A percentile compares a stretch with the other conserved stretches of the same genome.
These are phyloP conservation scores for Artibeus jamaicensis DNA, from an alignment of 2,797 vertebrate species.

Conservation along the genomic window DNA sequence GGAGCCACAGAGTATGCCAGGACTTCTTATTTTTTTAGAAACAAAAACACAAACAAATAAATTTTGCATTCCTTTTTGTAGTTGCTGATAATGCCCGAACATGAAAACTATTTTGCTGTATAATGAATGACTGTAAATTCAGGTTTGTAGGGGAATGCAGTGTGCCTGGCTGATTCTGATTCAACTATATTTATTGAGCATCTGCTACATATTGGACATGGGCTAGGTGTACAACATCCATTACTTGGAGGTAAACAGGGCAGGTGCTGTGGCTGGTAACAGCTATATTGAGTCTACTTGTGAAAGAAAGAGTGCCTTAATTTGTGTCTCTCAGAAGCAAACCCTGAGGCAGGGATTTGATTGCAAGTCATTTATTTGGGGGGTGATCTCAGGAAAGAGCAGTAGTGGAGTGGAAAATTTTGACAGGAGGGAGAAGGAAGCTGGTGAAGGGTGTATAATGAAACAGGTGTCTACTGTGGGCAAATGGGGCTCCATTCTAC, in stretches of 20 bases:
- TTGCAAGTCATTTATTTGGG: background rate
- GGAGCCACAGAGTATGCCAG: background rate
- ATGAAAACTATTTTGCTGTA: background rate
- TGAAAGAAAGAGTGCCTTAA: background rate
- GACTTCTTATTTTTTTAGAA: background rate
- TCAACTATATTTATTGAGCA: background rate
- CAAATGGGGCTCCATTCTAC: background rate
- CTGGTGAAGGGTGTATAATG: background rate
- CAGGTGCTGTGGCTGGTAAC: background rate
- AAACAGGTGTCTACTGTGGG: background rate
- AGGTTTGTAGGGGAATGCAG: background rate
- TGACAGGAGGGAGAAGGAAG: background rate
- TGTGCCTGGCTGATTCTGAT: background rate
- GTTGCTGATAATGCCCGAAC: background rate
- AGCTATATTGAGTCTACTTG: background rate
- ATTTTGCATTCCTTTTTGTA: background rate
- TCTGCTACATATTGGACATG: background rate
- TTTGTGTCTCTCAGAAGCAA: background rate
- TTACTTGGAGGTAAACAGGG: too few relatives aligned
- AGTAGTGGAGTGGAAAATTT: background rate
- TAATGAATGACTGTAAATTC: background rate
- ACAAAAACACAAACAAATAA: background rate
- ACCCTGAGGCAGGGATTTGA: background rate
- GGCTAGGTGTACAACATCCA: accelerated
- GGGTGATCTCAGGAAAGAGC: background rate